These are phyloP conservation scores for Petrocephalus sullivani DNA, from an alignment of 2,797 vertebrate species.

Conservation along the genomic window DNA sequence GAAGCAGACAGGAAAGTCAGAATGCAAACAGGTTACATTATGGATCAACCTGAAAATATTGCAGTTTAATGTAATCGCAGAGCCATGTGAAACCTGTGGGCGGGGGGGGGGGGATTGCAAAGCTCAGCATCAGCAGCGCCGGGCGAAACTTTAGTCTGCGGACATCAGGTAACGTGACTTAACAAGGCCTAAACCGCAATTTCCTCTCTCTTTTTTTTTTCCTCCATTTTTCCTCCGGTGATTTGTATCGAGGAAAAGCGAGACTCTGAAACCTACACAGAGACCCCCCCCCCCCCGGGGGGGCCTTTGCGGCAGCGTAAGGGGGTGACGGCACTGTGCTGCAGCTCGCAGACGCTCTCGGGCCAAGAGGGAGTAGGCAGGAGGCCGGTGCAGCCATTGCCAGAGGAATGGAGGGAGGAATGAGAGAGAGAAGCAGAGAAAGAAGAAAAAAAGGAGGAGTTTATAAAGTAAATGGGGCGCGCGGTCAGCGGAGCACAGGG, in stretches of 20 bases:
- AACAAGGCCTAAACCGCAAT: neutral
- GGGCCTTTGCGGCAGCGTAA: neutral
- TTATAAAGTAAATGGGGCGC: neutral
- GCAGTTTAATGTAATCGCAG: neutral
- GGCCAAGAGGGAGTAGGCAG: neutral
- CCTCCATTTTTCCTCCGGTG: neutral
- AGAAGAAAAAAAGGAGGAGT: neutral
- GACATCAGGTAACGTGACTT: neutral
- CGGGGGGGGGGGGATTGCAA: no score
- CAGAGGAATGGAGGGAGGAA: neutral
- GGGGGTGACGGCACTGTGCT: conserved; percentile 5
- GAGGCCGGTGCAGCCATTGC: neutral
- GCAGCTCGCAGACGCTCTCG: neutral
- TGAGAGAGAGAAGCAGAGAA: neutral
- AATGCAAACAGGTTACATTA: neutral
- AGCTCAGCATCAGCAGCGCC: neutral
- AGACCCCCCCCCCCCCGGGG: neutral
- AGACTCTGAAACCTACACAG: neutral
- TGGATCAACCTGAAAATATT: neutral
- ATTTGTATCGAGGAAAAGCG: conserved; percentile 5
- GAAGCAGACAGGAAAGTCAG: neutral
- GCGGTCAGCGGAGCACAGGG: neutral
- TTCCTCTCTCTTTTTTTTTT: neutral
- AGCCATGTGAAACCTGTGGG: neutral
- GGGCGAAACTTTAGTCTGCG: neutral